Evolutionary conservation across 2,888 invertebrate genomes (phyloP).

Genomic region (Drosophila ustulata): DNA sequence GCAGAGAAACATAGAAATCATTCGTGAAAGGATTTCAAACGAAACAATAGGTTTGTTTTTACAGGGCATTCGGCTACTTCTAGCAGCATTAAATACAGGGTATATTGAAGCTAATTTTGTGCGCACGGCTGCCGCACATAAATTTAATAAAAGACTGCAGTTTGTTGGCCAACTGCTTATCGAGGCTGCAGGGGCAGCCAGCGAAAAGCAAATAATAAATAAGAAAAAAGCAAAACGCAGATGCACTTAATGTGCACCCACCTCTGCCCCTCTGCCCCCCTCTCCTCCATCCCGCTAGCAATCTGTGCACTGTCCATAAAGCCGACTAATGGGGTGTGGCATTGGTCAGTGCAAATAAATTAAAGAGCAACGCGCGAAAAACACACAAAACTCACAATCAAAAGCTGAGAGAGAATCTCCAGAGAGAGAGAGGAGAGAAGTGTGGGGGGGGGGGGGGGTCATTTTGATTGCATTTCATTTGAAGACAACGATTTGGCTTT

Average conservation of each 20-base stretch:
- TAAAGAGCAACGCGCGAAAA: conserved; percentile 72
- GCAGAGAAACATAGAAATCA: no score
- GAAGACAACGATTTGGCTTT: conserved; percentile 56
- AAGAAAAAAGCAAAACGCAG: conserved; percentile 42
- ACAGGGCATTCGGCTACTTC: not conserved
- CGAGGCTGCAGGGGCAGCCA: conserved; percentile 25
- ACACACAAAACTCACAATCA: conserved; percentile 49
- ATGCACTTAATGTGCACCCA: conserved; percentile 63
- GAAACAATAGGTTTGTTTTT: no score
- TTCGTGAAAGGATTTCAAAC: no score
- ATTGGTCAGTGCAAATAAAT: conserved; percentile 76
- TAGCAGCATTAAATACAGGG: conserved; percentile 27
- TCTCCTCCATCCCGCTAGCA: conserved; percentile 3
- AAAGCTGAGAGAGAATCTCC: not conserved
- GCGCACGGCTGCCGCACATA: conserved; percentile 70
- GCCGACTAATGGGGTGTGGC: conserved; percentile 74
- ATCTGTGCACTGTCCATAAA: not conserved
- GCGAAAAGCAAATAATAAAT: conserved; percentile 27
- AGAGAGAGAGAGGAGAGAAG: not conserved
- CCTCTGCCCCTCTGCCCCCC: conserved; percentile 19
- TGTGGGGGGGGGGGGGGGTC: conserved; percentile 8
- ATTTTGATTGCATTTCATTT: conserved; percentile 79
- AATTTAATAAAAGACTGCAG: conserved; percentile 70
- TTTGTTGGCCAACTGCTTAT: conserved; percentile 57
- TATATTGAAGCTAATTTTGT: conserved; percentile 46